These are phyloP conservation scores for Patella caerulea DNA, from an alignment of 2,888 invertebrate genomes.

Conservation along the genomic window DNA sequence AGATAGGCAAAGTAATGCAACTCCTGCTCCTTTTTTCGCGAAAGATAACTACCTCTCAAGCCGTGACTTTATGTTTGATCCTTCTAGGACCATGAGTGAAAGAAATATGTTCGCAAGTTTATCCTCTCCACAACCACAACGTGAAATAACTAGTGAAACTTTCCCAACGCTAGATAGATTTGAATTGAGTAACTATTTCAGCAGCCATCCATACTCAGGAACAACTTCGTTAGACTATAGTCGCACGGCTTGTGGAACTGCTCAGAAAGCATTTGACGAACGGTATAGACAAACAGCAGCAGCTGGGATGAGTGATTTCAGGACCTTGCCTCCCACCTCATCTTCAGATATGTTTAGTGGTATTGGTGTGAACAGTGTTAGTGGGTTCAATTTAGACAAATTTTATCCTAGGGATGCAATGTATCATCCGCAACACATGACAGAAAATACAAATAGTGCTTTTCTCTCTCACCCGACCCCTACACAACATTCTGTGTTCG, in stretches of 20 bases:
- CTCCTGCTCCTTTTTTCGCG: slow-evolving; percentile 54
- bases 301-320: slow-evolving; percentile 59
- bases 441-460: slow-evolving; percentile 61
- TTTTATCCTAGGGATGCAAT: slow-evolving; percentile 66
- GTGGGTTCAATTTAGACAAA: slow-evolving; percentile 65
- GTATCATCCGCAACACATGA: slow-evolving; percentile 65
- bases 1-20: slow-evolving; percentile 53
- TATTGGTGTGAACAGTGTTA: slow-evolving; percentile 51
- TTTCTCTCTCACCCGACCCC: slow-evolving; percentile 64
- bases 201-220: slow-evolving; percentile 56
- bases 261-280: slow-evolving; percentile 67
- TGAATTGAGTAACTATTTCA: slow-evolving; percentile 62
- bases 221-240: slow-evolving; percentile 61
- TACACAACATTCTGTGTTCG: slow-evolving; percentile 61
- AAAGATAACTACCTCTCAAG: slow-evolving; percentile 61
- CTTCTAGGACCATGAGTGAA: slow-evolving; percentile 55
- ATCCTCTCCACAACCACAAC: slow-evolving; percentile 52
- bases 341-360: slow-evolving; percentile 64
- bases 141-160: slow-evolving; percentile 57
- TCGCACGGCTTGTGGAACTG: slow-evolving; percentile 51
- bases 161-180: slow-evolving; percentile 57
- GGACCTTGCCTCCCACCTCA: slow-evolving; percentile 62
- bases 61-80: slow-evolving; percentile 65
- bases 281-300: slow-evolving; percentile 61
- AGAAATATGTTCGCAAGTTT: slow-evolving; percentile 61